Base-by-base conservation (phyloP, 2,113 vertebrate genomes). In the Aspidoscelis tigris region DNA sequence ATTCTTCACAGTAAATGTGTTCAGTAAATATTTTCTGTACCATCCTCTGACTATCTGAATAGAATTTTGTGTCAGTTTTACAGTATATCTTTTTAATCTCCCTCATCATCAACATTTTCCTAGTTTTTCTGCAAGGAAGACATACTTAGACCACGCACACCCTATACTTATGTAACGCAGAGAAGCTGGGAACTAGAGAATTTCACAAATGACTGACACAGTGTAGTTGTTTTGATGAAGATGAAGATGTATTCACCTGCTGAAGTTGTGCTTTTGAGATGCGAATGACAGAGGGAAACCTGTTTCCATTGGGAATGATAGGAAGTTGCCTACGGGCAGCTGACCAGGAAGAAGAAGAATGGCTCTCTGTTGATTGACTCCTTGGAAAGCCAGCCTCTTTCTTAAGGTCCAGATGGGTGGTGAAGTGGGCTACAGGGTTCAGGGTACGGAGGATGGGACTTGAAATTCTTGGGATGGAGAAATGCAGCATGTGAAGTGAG, bases 221-320 rank as follows among this genome's bases (percentile, higher is more conserved):
- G 1, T 0, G 79, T 86, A 91, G 88, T 77, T 86, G 73, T 66
- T 90, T 77, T 70, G 12, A 85, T 33, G 86, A 90, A 89, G 83
- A 93, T 70, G 78, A 80, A 88, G 80, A 90, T 88, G 88, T 95
- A 95, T 95, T 98, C 97, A 98, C 98, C 98, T 98, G 97, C 95
- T 97, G 96, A n/a, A 95, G 96, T 92, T 98, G 97, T 86, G 97
- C 97, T 71, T 97, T 97, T 90, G 97, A 97, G 96, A 98, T 97
- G 94, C 96, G 96, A 94, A 98, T 98, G 95, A 98, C 96, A 92
- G 97, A 96, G 96, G 97, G 98, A 72, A 97, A 91, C 97, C 96
- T 98, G 96, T 93, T 97, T 58, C 96, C 97, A 86, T 93, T 94
- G 26, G 98, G 97, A 93, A 97, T 96, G 91, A 96, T 94, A 86